A percentile compares a stretch with the other conserved stretches of the same genome.
phyloP scores from a whole-genome alignment of 1,140 invertebrate species.

The Drosophila equinoxialis region DNA sequence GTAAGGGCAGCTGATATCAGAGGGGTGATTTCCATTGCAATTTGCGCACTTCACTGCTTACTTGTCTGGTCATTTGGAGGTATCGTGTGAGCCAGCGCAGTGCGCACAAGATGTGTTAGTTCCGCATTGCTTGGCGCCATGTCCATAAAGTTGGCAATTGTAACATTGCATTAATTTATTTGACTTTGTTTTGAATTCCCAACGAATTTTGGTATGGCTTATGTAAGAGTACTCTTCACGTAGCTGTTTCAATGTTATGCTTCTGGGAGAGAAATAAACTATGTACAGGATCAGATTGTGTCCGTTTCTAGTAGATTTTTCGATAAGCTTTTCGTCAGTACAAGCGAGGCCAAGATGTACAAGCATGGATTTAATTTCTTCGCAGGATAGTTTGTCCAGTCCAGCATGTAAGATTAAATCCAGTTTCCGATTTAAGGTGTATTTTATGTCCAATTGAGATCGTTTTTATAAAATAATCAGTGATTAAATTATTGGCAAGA shows the following conservation, averaged over 20 bases:
- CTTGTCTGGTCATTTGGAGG: background rate
- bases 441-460: no score
- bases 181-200: slow-evolving; percentile 8
- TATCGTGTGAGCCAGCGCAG: background rate
- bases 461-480: no score
- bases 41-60: background rate
- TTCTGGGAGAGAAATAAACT: slow-evolving; percentile 2
- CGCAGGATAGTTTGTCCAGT: slow-evolving; percentile 5
- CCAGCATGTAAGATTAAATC: no score
- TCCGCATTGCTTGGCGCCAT: slow-evolving; percentile 1
- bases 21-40: slow-evolving; percentile 8
- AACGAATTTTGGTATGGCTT: background rate
- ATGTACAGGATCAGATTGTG: background rate
- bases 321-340: slow-evolving; percentile 8
- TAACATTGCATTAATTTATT: background rate
- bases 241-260: background rate
- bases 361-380: slow-evolving; percentile 1
- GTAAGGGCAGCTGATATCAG: background rate
- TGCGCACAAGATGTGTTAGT: slow-evolving; percentile 4
- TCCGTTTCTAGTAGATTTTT: background rate
- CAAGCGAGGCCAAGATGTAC: background rate
- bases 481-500: no score
- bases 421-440: no score
- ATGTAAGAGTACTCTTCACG: background rate
- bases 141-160: background rate